Base-by-base conservation (phyloP, 2,113 vertebrate genomes). In the Atrichornis clamosus region DNA sequence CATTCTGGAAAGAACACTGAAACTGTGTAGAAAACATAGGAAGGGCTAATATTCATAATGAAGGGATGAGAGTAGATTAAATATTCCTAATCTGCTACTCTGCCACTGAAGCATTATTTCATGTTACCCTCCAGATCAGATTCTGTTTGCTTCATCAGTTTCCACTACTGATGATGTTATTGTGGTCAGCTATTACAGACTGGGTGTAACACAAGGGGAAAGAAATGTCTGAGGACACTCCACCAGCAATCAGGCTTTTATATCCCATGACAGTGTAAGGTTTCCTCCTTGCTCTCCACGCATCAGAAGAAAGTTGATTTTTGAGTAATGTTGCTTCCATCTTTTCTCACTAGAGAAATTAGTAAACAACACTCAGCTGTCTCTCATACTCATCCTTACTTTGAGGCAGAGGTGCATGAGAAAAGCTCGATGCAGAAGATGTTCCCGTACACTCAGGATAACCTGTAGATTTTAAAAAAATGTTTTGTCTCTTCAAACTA, bases 81-180 rank as follows among this genome's bases (percentile, higher is more conserved):
- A 2, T 64, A 76, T 87, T 8, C 24, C 55, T 47, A 64, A 28
- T 50, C 20, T 84, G 9, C 16, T 69, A 18, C 14, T 80, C 39
- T 64, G 7, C 3, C 13, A 10, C 26, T 55, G 39, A 87, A 77
- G 9, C 20, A 60, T 39, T 84, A 13, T 63, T 91, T 80, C 19
- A 79, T 6, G 4, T 67, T 76, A 42, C 42, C 15, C 13, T 68
- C 15, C 39, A 60, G 23, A 8, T 87, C 28, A 72, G 27, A 30
- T 63, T 21, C 10, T 77, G 13, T 33, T 32, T 53, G 44, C 60
- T 95, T 90, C 64, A 93, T 95, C 52, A 70, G 14, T 95, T 97
- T 95, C 46, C 26, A 24, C 58, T 90, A 75, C 50, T 95, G 76
- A 73, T 95, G 91, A 90, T 94, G 77, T 93, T 84, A 93, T 85